phyloP scores from a whole-genome alignment of 2,888 invertebrate genomes.

The Drosophila picticornis region DNA sequence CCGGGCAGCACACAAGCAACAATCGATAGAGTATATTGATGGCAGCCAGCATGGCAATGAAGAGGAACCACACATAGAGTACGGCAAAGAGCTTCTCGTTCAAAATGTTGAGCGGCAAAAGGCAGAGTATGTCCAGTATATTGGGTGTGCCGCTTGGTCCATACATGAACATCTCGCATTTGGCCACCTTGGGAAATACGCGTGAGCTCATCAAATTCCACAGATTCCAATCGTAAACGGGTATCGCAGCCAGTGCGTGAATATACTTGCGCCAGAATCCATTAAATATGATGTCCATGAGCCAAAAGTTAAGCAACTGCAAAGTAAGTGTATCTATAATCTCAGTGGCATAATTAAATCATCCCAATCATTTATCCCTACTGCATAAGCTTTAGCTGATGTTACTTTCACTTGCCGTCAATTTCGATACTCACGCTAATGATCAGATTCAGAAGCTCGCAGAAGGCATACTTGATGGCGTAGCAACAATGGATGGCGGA shows the following conservation, averaged over 20 bases:
- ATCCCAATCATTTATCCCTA: background rate
- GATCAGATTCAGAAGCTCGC: slow-evolving; percentile 90
- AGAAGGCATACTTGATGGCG: slow-evolving; percentile 88
- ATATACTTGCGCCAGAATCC: slow-evolving; percentile 82
- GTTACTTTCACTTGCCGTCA: background rate
- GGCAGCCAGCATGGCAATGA: slow-evolving; percentile 88
- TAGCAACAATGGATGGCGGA: slow-evolving; percentile 85
- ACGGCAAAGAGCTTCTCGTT: slow-evolving; percentile 92
- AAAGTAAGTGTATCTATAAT: background rate
- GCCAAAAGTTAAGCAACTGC: slow-evolving; percentile 75
- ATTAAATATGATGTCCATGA: slow-evolving; percentile 80
- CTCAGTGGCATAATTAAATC: background rate
- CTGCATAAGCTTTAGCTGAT: background rate
- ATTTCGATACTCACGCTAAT: slow-evolving; percentile 88
- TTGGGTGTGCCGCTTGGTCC: slow-evolving; percentile 94
- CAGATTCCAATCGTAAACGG: slow-evolving; percentile 76
- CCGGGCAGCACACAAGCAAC: slow-evolving; percentile 86
- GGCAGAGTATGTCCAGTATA: slow-evolving; percentile 91
- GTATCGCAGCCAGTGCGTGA: slow-evolving; percentile 72
- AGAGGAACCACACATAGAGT: slow-evolving; percentile 90
- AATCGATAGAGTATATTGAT: slow-evolving; percentile 89
- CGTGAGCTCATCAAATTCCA: slow-evolving; percentile 81
- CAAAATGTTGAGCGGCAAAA: slow-evolving; percentile 91
- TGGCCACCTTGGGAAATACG: slow-evolving; percentile 89
- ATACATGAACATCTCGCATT: slow-evolving; percentile 94